Base-by-base conservation (phyloP, 1,140 invertebrate species). In the Lasioglossum albipes region DNA sequence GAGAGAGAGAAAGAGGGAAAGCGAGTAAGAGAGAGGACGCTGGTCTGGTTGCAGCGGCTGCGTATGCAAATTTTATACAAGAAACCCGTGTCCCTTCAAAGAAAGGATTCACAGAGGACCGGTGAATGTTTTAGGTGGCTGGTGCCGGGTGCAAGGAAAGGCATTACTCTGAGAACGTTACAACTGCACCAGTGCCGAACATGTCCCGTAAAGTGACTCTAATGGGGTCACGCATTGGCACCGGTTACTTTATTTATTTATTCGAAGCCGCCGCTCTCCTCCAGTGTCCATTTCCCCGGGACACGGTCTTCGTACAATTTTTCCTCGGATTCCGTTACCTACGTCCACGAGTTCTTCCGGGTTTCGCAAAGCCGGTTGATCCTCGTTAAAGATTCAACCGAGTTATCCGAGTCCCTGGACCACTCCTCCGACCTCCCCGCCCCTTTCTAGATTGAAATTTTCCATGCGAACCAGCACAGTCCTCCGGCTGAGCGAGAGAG, bases 381-480 rank as follows among this genome's bases (percentile, higher is more conserved):
- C 89, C 87, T 89, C 84, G 87, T 93, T 91, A 93, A 93, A 92
- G 87, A 93, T 93, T 93, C 88, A 93, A 62, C 83, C 87, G 85
- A 91, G 90, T 92, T 91, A 93, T 93, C 91, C 84, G 87, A 87
- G 88, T 86, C 82, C 31, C 76, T 83, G 31, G 69, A 36, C 62
- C 27, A 31, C 59, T 61, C 20, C 22, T 22, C 3, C 45, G 22
- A 36, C 16, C 52, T 18, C 52, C 16, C 16, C 18, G 13, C 52
- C 52, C 16, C 68, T 31, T 54, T 87, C 89, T 89, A 90, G 92
- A 93, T 93, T 93, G 92, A 93, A 93, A 93, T 93, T 92, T 92
- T 87, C 90, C 89, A 93, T 91, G 91, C 90, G 91, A 82, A 85
- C 84, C 18, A n/a, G 87, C 68, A 79, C 83, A 78, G 84, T 78